phyloP scores from a whole-genome alignment of 2,888 invertebrate species.

The Candidula unifasciata region DNA sequence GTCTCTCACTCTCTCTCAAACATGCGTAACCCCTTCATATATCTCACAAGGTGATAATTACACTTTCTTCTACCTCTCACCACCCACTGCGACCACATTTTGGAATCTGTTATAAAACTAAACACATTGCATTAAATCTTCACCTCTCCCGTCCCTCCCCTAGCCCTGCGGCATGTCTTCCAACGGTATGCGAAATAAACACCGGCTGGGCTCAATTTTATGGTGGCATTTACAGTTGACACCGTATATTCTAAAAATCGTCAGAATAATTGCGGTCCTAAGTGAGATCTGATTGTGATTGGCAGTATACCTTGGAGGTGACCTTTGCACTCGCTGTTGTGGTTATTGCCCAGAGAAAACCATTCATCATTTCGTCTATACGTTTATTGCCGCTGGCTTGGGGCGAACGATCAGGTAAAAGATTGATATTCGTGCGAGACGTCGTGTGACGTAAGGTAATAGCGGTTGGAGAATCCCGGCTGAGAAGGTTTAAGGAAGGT shows the following conservation, averaged over 20 bases:
- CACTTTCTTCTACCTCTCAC: background rate
- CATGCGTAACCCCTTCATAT: no score
- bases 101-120: background rate
- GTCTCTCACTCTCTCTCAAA: no score
- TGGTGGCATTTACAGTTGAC: conserved; percentile 7
- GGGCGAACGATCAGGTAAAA: background rate
- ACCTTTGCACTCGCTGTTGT: conserved; percentile 7
- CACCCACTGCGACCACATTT: background rate
- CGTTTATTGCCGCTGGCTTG: background rate
- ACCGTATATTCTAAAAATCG: conserved; percentile 4
- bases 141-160: no score
- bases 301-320: conserved; percentile 6
- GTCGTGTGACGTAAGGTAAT: background rate
- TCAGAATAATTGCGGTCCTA: background rate
- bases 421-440: background rate
- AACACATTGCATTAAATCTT: no score
- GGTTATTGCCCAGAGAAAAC: conserved; percentile 6
- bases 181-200: background rate
- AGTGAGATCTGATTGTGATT: conserved; percentile 13
- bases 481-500: background rate
- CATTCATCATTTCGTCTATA: background rate
- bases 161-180: background rate
- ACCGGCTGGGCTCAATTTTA: background rate
- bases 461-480: no score
- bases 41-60: no score